These are phyloP conservation scores for Adrianichthys oophorus DNA, from an alignment of 2,797 vertebrate species.

Conservation along the genomic window DNA sequence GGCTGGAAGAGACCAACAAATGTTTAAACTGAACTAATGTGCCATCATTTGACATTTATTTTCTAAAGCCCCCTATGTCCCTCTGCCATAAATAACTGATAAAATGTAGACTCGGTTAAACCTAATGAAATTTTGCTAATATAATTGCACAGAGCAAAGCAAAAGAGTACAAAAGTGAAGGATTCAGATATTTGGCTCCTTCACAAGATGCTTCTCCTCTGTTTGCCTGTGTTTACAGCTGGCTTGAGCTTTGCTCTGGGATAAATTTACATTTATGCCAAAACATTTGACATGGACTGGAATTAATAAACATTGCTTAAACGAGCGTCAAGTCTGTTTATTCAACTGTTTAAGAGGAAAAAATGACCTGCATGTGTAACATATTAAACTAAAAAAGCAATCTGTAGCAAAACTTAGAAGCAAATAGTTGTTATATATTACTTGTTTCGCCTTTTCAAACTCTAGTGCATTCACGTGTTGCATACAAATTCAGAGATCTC, in stretches of 20 bases:
- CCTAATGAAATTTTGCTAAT: background rate
- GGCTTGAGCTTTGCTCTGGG: conserved; percentile 12
- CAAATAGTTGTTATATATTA: no score
- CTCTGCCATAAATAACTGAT: background rate
- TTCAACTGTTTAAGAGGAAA: background rate
- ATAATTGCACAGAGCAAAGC: background rate
- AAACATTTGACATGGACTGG: background rate
- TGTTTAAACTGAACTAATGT: background rate
- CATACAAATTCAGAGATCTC: no score
- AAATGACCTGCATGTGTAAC: background rate
- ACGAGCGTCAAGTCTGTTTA: no score
- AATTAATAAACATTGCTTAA: background rate
- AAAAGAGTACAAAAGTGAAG: background rate
- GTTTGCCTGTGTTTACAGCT: conserved; percentile 22
- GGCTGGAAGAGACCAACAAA: conserved; percentile 78
- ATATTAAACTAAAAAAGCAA: background rate
- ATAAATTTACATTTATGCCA: background rate
- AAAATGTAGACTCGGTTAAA: background rate
- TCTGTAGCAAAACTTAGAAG: background rate
- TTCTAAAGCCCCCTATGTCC: background rate
- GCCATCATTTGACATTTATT: background rate
- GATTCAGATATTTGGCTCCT: background rate
- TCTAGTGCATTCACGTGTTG: no score
- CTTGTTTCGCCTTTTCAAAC: no score
- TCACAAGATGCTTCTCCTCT: conserved; percentile 1